A percentile compares a stretch with the other conserved stretches of the same genome.
Evolutionary conservation across 2,797 vertebrate species (phyloP).

Genomic region (Brachymystax lenok): DNA sequence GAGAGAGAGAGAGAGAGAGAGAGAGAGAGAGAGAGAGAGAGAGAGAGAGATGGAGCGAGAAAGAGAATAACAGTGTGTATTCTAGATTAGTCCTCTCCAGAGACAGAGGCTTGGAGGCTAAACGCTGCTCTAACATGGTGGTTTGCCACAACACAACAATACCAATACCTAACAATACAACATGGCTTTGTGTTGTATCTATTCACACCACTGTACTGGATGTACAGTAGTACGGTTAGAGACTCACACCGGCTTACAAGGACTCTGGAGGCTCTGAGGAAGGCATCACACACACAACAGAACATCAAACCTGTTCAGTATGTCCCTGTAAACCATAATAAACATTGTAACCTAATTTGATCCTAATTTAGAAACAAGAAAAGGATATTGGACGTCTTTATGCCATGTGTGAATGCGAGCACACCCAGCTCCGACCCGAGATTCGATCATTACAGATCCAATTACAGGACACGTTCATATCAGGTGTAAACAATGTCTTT

Average conservation of each 20-base stretch:
- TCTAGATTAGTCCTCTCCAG: constrained; percentile 28
- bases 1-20: constrained; percentile 4
- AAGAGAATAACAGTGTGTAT: not conserved
- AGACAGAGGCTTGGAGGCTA: constrained; percentile 37
- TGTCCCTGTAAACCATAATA: too few species aligned
- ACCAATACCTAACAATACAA: constrained; percentile 20
- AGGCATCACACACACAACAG: not conserved
- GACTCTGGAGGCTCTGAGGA: not conserved
- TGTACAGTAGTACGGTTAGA: constrained; percentile 14
- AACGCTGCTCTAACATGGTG: constrained; percentile 35
- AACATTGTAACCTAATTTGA: too few species aligned
- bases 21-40: not conserved
- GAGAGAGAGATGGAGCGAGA: not conserved
- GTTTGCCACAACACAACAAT: constrained; percentile 42
- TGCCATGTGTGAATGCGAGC: too few species aligned
- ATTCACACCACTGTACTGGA: not conserved
- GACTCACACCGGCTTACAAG: constrained; percentile 14
- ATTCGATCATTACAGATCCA: too few species aligned
- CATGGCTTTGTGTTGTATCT: constrained; percentile 35
- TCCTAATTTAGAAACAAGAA: too few species aligned
- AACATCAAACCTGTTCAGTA: too few species aligned
- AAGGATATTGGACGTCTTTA: too few species aligned
- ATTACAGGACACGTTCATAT: too few species aligned
- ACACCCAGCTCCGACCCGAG: too few species aligned
- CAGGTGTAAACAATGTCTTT: too few species aligned